Percentiles rank a stretch among this genome's conserved stretches.
Evolutionary conservation across 2,888 invertebrate species (phyloP).

Genomic region (Rhamphomyia laevipes): DNA sequence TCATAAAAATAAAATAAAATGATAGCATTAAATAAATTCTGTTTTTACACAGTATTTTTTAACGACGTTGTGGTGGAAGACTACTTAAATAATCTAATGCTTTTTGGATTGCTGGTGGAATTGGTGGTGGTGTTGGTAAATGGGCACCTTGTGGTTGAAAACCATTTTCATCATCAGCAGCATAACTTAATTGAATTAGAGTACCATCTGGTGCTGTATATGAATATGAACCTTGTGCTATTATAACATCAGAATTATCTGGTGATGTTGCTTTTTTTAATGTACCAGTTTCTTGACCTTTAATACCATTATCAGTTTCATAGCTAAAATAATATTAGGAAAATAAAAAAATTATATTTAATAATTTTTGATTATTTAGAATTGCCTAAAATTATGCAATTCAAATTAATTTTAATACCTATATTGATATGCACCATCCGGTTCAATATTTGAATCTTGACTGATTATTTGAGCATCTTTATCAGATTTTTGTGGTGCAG

Average conservation of each 20-base stretch:
- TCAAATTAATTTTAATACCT: constrained; percentile 39
- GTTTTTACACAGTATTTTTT: too few relatives aligned
- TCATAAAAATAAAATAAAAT: too few relatives aligned
- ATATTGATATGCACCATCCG: constrained; percentile 60
- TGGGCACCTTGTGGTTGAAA: constrained; percentile 50
- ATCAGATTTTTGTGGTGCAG: constrained; percentile 44
- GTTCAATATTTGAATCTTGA: constrained; percentile 58
- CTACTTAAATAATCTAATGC: constrained; percentile 59
- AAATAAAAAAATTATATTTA: too few relatives aligned
- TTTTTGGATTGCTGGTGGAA: constrained; percentile 61
- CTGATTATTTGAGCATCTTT: constrained; percentile 53
- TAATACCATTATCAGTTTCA: constrained; percentile 71
- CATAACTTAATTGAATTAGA: constrained; percentile 53
- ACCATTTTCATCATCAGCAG: constrained; percentile 60
- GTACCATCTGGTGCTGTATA: constrained; percentile 62
- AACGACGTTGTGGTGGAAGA: constrained; percentile 40
- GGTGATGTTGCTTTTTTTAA: constrained; percentile 59
- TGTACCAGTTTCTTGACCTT: constrained; percentile 65
- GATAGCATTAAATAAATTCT: too few relatives aligned
- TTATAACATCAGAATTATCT: constrained; percentile 52
- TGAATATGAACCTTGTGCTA: constrained; percentile 53
- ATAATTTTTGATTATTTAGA: neutral
- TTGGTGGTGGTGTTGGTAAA: constrained; percentile 65
- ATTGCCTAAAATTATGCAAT: neutral
- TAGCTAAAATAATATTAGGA: constrained; percentile 41